Base-by-base conservation (phyloP, 2,797 vertebrate genomes). In the Microctenopoma lineatum region DNA sequence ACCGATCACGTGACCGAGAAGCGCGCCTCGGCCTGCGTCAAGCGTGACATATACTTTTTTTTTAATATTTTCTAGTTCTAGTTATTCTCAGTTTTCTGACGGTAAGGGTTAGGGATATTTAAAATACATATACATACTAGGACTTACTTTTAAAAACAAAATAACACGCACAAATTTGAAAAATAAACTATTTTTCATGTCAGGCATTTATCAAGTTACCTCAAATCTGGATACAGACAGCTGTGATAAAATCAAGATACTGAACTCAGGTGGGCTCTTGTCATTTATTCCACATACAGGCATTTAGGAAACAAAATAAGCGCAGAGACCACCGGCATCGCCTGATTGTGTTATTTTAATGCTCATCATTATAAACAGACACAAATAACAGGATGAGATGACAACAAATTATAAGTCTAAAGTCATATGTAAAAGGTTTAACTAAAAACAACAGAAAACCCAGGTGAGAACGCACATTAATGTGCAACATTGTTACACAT, bases 201-300 rank as follows among this genome's bases (percentile, higher is more conserved):
- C 3, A 29, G 27, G 27, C 27, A 4, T 18, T 32, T 15, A 53
- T 32, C n/a, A 34, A 11, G 10, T 53, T 36, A n/a, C 32, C 27
- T 15, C 3, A 15, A 3, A 2, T 8, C 32, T 16, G 12, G 29
- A 18, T 18, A 12, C 18, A 25, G 56, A 7, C 3, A 52, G 4
- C 8, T 38, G 16, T 13, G 2, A 0, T 9, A 66, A 81, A 83
- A 18, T 1, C 64, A 67, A 75, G 39, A 77, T 16, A 1, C 46
- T 64, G 10, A 44, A 81, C 5, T 79, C 66, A 53, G 2, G 47
- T 8, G 1, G 16, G 50, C 2, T 16, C 68, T 70, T 51, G 83
- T 88, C 59, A 85, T 94, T 94, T 94, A 94, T 92, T 94, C 77
- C 34, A 80, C 87, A 87, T 90, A 92, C 81, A 93, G 87, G 85